phyloP scores from a whole-genome alignment of 2,113 vertebrate species.

The Elgaria multicarinata region DNA sequence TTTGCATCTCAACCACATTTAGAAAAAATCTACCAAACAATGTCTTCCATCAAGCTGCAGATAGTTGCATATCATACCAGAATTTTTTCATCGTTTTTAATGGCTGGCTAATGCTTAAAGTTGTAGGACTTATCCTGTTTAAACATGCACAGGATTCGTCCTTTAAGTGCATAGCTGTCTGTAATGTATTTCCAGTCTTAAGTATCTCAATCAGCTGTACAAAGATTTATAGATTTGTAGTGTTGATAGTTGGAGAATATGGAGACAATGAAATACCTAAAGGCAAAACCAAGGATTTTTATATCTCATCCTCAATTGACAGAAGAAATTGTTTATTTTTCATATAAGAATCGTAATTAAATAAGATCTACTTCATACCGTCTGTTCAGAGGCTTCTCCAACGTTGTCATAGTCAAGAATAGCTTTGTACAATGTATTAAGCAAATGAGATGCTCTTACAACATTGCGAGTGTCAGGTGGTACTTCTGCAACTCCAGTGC shows the following conservation, averaged over 20 bases:
- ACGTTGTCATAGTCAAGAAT: slow-evolving; percentile 95
- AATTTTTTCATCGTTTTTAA: neutral
- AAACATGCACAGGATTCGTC: no score
- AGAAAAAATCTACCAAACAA: neutral
- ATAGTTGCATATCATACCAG: neutral
- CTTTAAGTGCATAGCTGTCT: neutral
- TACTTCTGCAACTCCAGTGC: slow-evolving; percentile 95
- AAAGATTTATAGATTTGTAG: neutral
- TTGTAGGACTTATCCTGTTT: no score
- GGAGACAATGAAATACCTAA: neutral
- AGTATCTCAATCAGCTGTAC: neutral
- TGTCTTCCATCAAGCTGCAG: neutral
- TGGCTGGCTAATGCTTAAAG: no score
- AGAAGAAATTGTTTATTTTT: neutral
- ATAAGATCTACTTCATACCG: slow-evolving; percentile 75
- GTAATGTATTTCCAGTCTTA: neutral
- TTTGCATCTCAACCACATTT: neutral
- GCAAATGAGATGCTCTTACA: slow-evolving; percentile 93
- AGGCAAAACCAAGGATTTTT: neutral
- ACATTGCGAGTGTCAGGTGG: slow-evolving; percentile 94
- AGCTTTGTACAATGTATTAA: slow-evolving; percentile 97
- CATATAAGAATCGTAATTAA: neutral
- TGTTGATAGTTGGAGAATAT: neutral
- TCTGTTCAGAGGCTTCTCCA: slow-evolving; percentile 94
- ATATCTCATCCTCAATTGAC: neutral